These are phyloP conservation scores for Adelosebastes latens DNA, from an alignment of 2,797 vertebrate species.

Conservation along the genomic window DNA sequence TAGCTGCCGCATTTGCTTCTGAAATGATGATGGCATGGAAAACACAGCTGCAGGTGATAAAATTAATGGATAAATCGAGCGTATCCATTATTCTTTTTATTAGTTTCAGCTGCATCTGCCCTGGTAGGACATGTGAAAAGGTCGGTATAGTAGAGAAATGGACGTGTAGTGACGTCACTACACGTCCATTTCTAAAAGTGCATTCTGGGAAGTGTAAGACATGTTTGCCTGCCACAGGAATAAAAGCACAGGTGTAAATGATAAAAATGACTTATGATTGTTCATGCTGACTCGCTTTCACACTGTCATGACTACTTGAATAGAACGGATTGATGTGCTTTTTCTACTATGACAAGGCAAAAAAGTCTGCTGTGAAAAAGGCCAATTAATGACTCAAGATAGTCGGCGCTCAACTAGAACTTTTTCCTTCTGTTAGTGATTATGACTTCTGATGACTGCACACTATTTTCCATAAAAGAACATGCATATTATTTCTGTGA, in stretches of 20 bases:
- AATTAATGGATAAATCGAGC: slow-evolving; percentile 1
- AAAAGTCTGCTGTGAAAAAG: neutral
- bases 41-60: slow-evolving; percentile 3
- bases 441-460: neutral
- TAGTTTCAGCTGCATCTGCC: neutral
- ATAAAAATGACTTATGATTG: neutral
- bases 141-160: neutral
- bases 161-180: neutral
- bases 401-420: neutral
- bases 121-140: neutral
- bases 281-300: neutral
- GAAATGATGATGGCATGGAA: neutral
- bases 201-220: neutral
- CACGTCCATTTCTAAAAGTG: neutral
- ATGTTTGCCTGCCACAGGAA: neutral
- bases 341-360: neutral
- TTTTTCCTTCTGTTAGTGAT: slow-evolving; percentile 10
- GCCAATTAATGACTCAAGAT: neutral
- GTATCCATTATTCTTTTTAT: neutral
- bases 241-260: neutral
- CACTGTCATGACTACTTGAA: neutral
- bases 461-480: neutral
- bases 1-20: neutral
- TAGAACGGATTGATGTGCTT: neutral
- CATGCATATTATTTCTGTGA: neutral